Percentiles rank a stretch among this genome's conserved stretches.
Conservation (phyloP, 2,113 vertebrate species). For the Cololabis saira region DNA sequence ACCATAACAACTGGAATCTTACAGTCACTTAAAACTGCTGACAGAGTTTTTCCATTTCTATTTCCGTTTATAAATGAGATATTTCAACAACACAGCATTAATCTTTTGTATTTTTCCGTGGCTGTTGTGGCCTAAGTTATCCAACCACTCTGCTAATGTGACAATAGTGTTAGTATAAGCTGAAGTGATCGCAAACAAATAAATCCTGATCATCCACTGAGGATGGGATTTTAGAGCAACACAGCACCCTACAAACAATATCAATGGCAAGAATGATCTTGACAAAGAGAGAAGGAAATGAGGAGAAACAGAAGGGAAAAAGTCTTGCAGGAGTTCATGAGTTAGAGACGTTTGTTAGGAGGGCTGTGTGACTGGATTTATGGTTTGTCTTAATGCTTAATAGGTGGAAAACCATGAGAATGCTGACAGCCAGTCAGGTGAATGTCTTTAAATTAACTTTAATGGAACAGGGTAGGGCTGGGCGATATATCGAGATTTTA, state of each 20-base stretch:
- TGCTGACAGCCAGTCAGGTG: neutral
- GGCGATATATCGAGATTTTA: too few relatives aligned
- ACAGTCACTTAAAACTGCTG: constrained; percentile 15
- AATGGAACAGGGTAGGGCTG: too few relatives aligned
- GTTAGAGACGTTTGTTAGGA: neutral
- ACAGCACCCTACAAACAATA: constrained; percentile 1
- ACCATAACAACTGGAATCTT: constrained; percentile 19
- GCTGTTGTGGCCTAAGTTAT: constrained; percentile 12
- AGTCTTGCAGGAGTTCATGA: constrained; percentile 2
- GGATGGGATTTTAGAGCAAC: constrained; percentile 12
- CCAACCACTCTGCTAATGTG: neutral
- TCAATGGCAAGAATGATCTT: neutral
- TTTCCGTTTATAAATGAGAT: constrained; percentile 17
- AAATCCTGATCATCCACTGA: constrained; percentile 23
- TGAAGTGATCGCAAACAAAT: constrained; percentile 36
- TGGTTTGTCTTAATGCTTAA: neutral
- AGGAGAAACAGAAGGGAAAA: neutral
- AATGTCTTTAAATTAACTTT: too few relatives aligned
- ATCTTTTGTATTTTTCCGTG: neutral
- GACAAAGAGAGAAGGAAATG: neutral
- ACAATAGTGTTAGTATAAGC: constrained; percentile 27
- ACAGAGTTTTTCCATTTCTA: constrained; percentile 20
- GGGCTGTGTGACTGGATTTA: constrained; percentile 30
- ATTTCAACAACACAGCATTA: constrained; percentile 13
- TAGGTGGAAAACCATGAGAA: neutral